Conservation (phyloP, 2,888 invertebrate genomes). For the Steinernema scapterisci region DNA sequence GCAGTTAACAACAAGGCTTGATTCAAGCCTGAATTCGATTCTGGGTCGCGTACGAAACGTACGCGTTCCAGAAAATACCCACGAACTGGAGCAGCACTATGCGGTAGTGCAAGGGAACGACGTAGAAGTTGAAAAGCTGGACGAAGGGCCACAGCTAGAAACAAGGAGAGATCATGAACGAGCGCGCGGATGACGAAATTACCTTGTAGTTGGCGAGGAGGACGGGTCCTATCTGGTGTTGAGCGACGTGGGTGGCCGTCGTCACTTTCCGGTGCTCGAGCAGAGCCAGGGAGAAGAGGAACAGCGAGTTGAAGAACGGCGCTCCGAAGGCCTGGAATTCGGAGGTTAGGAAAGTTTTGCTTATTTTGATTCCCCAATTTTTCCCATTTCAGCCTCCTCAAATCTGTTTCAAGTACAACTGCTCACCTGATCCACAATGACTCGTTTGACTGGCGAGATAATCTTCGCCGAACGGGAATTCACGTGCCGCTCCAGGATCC, state of each 20-base stretch:
- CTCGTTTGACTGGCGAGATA: conserved; percentile 47
- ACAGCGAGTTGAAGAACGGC: conserved; percentile 41
- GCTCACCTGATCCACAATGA: conserved; percentile 51
- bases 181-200: not conserved
- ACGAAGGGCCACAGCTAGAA: conserved; percentile 44
- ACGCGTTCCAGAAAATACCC: conserved; percentile 37
- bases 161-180: not conserved
- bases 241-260: conserved; percentile 30
- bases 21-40: conserved; percentile 23
- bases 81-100: conserved; percentile 46
- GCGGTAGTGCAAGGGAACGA: conserved; percentile 42
- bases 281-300: conserved; percentile 37
- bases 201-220: conserved; percentile 44
- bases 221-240: conserved; percentile 36
- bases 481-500: conserved; percentile 47
- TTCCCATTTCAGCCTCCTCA: too few species aligned
- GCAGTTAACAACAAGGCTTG: conserved; percentile 3
- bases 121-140: conserved; percentile 42
- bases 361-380: too few species aligned
- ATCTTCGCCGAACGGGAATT: conserved; percentile 44
- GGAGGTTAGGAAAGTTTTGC: too few species aligned
- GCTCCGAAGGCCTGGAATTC: conserved; percentile 38
- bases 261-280: conserved; percentile 29
- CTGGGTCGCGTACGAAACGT: conserved; percentile 20
- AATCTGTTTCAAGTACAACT: too few species aligned